Conservation (phyloP, 2,888 invertebrate species). For the Idaea straminata region DNA sequence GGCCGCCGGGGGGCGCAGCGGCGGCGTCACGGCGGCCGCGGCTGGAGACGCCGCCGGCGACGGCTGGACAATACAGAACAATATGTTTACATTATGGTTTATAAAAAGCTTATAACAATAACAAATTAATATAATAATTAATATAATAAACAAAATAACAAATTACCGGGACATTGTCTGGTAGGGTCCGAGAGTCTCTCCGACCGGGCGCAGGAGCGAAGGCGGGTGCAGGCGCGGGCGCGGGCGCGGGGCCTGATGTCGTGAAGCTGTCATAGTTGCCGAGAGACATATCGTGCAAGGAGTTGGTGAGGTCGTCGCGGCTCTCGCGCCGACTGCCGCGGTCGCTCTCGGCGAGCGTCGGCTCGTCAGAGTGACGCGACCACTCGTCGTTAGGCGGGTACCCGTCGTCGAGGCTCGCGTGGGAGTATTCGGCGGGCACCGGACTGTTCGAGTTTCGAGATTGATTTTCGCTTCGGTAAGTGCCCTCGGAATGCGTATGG, state of each 20-base stretch:
- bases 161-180: not conserved
- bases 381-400: slow-evolving; percentile 54
- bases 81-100: no score
- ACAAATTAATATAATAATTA: no score
- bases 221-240: slow-evolving; percentile 4
- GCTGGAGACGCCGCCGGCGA: slow-evolving; percentile 11
- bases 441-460: slow-evolving; percentile 77
- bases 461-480: slow-evolving; percentile 80
- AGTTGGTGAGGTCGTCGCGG: slow-evolving; percentile 55
- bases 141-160: no score
- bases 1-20: slow-evolving; percentile 14
- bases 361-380: slow-evolving; percentile 51
- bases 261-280: slow-evolving; percentile 49
- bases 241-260: slow-evolving; percentile 14
- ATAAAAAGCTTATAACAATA: no score
- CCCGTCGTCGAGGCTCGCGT: slow-evolving; percentile 48
- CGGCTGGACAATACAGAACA: slow-evolving; percentile 5
- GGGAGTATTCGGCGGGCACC: slow-evolving; percentile 63
- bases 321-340: slow-evolving; percentile 47
- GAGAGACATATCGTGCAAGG: slow-evolving; percentile 64
- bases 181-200: not conserved
- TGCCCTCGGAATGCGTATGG: slow-evolving; percentile 81
- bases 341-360: slow-evolving; percentile 38
- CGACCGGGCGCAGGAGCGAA: not conserved
- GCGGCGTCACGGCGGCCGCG: not conserved